phyloP scores from a whole-genome alignment of 2,888 invertebrate species.

The Xestia ashworthii region DNA sequence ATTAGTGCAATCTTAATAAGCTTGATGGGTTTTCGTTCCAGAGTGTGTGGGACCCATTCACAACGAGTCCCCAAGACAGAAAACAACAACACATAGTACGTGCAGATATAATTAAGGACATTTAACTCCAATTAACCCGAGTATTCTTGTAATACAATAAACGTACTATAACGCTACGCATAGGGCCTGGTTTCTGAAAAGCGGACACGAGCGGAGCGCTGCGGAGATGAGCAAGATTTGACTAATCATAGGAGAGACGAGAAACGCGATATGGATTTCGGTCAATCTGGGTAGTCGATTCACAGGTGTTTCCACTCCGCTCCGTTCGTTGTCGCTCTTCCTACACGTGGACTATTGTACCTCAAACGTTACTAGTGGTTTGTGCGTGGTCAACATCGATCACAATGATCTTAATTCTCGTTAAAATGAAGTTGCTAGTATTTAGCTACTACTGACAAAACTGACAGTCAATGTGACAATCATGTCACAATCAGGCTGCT shows the following conservation, averaged over 20 bases:
- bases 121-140: constrained; percentile 72
- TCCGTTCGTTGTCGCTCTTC: too few species aligned
- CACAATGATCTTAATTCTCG: background rate
- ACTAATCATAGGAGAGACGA: background rate
- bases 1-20: background rate
- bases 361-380: too few species aligned
- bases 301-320: too few species aligned
- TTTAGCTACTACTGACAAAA: background rate
- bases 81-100: constrained; percentile 41
- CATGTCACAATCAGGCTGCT: background rate
- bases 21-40: background rate
- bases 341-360: too few species aligned
- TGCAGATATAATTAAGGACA: constrained; percentile 50
- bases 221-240: background rate
- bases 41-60: background rate
- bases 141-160: constrained; percentile 54
- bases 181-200: background rate
- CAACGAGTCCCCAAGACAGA: constrained; percentile 7
- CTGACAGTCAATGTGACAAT: background rate
- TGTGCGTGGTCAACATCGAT: background rate
- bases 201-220: background rate
- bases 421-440: background rate
- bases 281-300: too few species aligned
- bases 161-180: background rate
- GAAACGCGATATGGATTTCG: background rate